These are phyloP conservation scores for Lophius piscatorius DNA, from an alignment of 2,113 vertebrate genomes.

Conservation along the genomic window DNA sequence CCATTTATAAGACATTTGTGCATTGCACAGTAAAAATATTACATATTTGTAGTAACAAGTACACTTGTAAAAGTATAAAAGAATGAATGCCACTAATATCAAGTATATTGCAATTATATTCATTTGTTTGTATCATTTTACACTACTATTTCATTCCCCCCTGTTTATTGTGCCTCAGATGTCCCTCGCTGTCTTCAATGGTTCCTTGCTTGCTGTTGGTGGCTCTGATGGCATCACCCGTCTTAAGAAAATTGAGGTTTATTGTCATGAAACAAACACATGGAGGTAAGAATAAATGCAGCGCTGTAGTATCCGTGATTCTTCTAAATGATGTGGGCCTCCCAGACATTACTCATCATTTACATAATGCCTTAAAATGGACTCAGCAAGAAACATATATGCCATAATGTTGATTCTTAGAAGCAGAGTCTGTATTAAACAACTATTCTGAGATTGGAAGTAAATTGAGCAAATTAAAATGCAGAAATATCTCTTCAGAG, in stretches of 20 bases:
- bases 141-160: neutral
- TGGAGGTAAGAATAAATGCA: constrained; percentile 67
- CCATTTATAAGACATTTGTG: neutral
- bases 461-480: neutral
- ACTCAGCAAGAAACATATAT: too few species aligned
- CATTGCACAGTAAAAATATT: neutral
- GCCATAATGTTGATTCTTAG: too few species aligned
- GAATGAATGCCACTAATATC: neutral
- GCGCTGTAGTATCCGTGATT: neutral
- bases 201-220: constrained; percentile 67
- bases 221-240: constrained; percentile 69
- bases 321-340: neutral
- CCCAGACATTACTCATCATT: neutral
- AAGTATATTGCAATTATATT: neutral
- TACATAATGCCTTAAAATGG: too few species aligned
- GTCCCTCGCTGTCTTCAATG: constrained; percentile 69
- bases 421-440: neutral
- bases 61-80: neutral
- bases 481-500: neutral
- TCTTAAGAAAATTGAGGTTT: constrained; percentile 71
- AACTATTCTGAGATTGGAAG: neutral
- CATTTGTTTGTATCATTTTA: neutral
- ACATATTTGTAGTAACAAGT: neutral
- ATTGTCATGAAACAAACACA: constrained; percentile 70
- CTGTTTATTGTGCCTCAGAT: constrained; percentile 41